These are phyloP conservation scores for Medauroidea extradentata DNA, from an alignment of 1,140 invertebrate genomes.

Conservation along the genomic window DNA sequence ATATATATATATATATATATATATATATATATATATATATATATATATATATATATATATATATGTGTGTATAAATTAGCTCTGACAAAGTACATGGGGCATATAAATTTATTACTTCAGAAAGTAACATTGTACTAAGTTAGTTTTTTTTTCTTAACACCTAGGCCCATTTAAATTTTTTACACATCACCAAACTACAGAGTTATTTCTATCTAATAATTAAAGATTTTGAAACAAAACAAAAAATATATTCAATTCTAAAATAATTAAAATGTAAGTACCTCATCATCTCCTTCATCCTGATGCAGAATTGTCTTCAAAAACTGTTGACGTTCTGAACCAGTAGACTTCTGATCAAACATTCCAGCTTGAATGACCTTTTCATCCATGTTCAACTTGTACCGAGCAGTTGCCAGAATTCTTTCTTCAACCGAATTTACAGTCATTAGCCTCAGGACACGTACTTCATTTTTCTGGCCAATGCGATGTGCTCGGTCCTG, in stretches of 20 bases:
- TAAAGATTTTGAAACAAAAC: too few relatives aligned
- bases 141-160: too few relatives aligned
- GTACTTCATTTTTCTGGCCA: constrained; percentile 61
- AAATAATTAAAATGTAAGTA: constrained; percentile 19
- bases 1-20: too few relatives aligned
- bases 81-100: too few relatives aligned
- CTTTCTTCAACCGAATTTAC: constrained; percentile 69
- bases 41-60: too few relatives aligned
- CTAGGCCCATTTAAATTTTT: too few relatives aligned
- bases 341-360: constrained; percentile 70
- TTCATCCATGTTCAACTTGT: constrained; percentile 69
- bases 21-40: too few relatives aligned
- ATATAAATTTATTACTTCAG: too few relatives aligned
- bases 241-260: not conserved
- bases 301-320: constrained; percentile 57
- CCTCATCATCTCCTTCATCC: constrained; percentile 53
- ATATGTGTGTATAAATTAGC: too few relatives aligned
- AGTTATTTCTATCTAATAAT: too few relatives aligned
- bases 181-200: too few relatives aligned
- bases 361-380: constrained; percentile 73
- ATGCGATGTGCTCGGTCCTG: constrained; percentile 72
- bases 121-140: too few relatives aligned
- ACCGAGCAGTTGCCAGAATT: constrained; percentile 61
- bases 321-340: constrained; percentile 56
- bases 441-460: constrained; percentile 64